Percentiles rank a stretch among this genome's conserved stretches.
Evolutionary conservation across 2,888 invertebrate genomes (phyloP).

Genomic region (Uropetala carovei): DNA sequence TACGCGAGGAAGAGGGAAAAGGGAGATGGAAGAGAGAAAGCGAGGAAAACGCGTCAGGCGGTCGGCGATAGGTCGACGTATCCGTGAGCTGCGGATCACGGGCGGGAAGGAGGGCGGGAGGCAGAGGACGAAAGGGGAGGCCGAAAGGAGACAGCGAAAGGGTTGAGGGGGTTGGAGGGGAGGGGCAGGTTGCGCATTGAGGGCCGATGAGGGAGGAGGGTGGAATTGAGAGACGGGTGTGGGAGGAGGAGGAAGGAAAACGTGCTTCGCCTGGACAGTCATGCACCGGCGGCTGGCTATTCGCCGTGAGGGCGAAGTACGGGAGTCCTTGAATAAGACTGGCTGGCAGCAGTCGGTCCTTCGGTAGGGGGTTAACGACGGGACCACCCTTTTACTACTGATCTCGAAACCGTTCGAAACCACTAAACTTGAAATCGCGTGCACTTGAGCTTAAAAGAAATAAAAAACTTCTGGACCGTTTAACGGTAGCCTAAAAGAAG

Average conservation of each 20-base stretch:
- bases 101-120: neutral
- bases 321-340: conserved; percentile 33
- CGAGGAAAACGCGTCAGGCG: neutral
- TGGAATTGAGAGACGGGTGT: no score
- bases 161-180: neutral
- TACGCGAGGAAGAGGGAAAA: neutral
- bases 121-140: neutral
- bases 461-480: neutral
- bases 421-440: conserved; percentile 32
- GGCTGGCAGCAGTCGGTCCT: conserved; percentile 41
- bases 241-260: no score
- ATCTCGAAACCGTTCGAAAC: conserved; percentile 28
- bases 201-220: no score
- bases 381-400: neutral
- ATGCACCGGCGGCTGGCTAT: conserved; percentile 30
- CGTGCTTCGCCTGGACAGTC: conserved; percentile 38
- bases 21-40: neutral
- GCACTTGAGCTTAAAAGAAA: neutral
- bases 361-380: neutral
- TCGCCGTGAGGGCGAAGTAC: neutral
- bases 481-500: neutral
- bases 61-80: neutral
- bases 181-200: neutral
- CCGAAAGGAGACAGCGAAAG: neutral
- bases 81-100: conserved; percentile 9